Evolutionary conservation across 1,140 invertebrate genomes (phyloP).

Genomic region (Dryas iulia): DNA sequence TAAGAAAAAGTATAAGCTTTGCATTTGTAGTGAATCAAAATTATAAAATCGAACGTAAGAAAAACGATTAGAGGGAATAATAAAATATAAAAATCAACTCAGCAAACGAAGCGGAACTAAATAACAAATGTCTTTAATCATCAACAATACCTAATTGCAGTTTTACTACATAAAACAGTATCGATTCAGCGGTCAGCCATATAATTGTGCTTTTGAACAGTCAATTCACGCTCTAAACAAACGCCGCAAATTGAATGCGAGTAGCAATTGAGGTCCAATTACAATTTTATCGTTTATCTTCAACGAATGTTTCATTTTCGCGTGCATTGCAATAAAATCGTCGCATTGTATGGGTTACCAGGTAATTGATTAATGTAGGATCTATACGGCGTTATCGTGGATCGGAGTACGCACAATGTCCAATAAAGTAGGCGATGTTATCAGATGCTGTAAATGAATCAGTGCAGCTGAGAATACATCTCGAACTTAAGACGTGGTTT

Average conservation of each 20-base stretch:
- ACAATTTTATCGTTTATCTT: constrained; percentile 50
- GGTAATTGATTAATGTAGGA: constrained; percentile 61
- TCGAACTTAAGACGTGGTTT: constrained; percentile 38
- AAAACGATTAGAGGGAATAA: too few relatives aligned
- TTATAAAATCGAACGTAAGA: too few relatives aligned
- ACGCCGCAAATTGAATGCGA: constrained; percentile 30
- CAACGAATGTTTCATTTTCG: constrained; percentile 60
- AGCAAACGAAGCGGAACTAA: not conserved
- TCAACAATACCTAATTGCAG: not conserved
- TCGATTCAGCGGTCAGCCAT: constrained; percentile 7
- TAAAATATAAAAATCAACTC: not conserved
- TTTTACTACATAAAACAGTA: constrained; percentile 8
- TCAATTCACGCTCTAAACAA: constrained; percentile 28
- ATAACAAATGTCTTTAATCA: not conserved
- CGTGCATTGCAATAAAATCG: constrained; percentile 47
- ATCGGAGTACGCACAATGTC: constrained; percentile 69
- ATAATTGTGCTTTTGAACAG: constrained; percentile 13
- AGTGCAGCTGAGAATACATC: constrained; percentile 46
- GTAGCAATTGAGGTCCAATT: constrained; percentile 50
- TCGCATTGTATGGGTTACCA: constrained; percentile 32
- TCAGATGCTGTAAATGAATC: constrained; percentile 73
- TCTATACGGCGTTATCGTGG: constrained; percentile 56
- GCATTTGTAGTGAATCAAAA: too few relatives aligned
- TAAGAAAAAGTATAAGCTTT: too few relatives aligned
- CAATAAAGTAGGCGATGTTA: constrained; percentile 72